phyloP scores from a whole-genome alignment of 2,113 vertebrate genomes.

The Corvus moneduloides region DNA sequence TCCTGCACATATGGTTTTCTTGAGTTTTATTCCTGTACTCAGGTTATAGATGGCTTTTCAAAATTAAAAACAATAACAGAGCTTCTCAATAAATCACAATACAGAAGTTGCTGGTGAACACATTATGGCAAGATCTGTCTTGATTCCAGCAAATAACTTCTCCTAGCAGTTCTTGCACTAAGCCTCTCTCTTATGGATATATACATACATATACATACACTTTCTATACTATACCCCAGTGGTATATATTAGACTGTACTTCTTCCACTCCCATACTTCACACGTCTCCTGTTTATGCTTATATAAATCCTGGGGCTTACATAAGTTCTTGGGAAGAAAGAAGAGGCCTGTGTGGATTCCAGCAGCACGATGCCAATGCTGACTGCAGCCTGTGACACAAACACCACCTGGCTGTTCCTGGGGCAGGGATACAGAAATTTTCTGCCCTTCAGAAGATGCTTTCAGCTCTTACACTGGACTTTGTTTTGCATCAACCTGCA shows the following conservation, averaged over 20 bases:
- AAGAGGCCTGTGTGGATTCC: background rate
- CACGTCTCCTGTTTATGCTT: background rate
- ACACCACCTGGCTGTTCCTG: background rate
- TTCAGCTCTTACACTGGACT: background rate
- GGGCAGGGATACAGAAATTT: background rate
- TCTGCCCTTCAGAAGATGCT: background rate
- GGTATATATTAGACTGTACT: background rate
- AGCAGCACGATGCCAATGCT: background rate
- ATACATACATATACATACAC: background rate
- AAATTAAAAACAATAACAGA: slow-evolving; percentile 51
- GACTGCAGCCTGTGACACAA: background rate
- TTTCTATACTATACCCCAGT: background rate
- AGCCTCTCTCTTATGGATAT: background rate
- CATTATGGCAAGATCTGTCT: slow-evolving; percentile 33
- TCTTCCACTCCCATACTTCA: background rate
- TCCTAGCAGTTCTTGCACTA: background rate
- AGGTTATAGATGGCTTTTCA: slow-evolving; percentile 34
- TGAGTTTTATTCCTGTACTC: background rate
- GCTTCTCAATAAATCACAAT: slow-evolving; percentile 30
- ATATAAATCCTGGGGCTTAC: background rate
- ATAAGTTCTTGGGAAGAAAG: background rate
- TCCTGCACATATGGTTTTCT: slow-evolving; percentile 31
- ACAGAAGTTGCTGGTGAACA: background rate
- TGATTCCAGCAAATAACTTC: slow-evolving; percentile 15
- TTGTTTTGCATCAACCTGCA: background rate